These are phyloP conservation scores for Pardalotus punctatus DNA, from an alignment of 2,113 vertebrate species.

Conservation along the genomic window DNA sequence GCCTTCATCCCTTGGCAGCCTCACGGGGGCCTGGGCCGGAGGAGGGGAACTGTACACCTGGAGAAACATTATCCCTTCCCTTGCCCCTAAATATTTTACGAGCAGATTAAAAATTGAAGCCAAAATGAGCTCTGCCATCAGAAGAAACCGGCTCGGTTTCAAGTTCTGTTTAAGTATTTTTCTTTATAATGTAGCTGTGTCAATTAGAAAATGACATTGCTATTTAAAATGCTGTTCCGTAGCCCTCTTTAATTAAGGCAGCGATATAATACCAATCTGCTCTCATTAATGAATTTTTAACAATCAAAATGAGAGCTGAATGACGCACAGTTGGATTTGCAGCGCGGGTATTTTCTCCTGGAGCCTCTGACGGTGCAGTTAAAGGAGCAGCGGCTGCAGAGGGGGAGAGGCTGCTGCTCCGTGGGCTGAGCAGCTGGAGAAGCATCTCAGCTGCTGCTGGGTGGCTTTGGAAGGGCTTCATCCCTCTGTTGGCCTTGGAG, in stretches of 20 bases:
- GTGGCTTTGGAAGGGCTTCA: background rate
- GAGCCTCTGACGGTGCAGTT: background rate
- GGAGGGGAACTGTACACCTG: slow-evolving; percentile 33
- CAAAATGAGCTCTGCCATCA: slow-evolving; percentile 46
- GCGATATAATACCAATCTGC: slow-evolving; percentile 62
- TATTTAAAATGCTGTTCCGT: slow-evolving; percentile 64
- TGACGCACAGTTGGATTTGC: background rate
- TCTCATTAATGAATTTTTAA: slow-evolving; percentile 70
- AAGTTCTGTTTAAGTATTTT: slow-evolving; percentile 65
- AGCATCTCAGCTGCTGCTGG: background rate
- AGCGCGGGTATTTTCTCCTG: background rate
- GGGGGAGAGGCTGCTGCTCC: slow-evolving; percentile 3
- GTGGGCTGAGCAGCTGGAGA: background rate
- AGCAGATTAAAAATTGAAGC: slow-evolving; percentile 77
- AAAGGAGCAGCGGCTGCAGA: background rate
- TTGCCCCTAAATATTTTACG: slow-evolving; percentile 72
- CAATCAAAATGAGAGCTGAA: slow-evolving; percentile 44
- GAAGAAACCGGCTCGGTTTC: slow-evolving; percentile 22
- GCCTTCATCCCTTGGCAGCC: background rate
- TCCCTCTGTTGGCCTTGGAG: accelerated
- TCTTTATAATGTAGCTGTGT: slow-evolving; percentile 66
- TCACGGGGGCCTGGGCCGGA: accelerated
- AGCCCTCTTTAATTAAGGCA: slow-evolving; percentile 72
- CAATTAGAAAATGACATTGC: slow-evolving; percentile 71
- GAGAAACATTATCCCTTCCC: slow-evolving; percentile 66